Evolutionary conservation across 2,888 invertebrate species (phyloP), one percentile per base, ranked within the genome.

Genomic region (Xanthia togata): DNA sequence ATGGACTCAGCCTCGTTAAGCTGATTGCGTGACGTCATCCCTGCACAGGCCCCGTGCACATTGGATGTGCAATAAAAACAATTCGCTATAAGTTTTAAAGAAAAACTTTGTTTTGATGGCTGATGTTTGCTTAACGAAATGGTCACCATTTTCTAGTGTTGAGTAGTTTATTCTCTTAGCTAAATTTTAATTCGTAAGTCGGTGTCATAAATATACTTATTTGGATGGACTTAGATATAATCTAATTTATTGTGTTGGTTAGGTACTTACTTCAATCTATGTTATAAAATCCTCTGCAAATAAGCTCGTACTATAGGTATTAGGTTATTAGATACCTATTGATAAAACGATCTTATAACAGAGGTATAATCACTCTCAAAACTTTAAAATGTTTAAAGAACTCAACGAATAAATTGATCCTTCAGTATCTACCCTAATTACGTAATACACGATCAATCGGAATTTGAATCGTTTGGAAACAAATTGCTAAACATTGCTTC

Each of bases 1-100:
- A 97, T 96, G 96, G 95, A 95, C 94, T 94, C 93, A 93, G 94
- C 92, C 94, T 90, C 94, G 93, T 94, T 97, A 96, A 97, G 96
- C 96, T 96, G 96, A 96, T 96, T 96, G 96, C 95, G 95, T 96
- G 95, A 95, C 96, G 96, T 95, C 96, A 96, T 92, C 93, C 90
- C 89, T 84, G 76, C 78, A 80, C 88, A 88, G 88, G 90, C 91
- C 87, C 87, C 78, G 81, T 91, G 89, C 92, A 90, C 91, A 89
- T 87, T 88, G 88, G 77, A 73, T 74, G 81, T 88, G 84, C 89
- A 89, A 89, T 91, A 89, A 89, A 81, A 76, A 82, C 73, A 73
- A 71, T 76, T 70, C 55, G 26, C 26, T 55, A 44, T 50, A 41
- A 53, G 35, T 67, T 70, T 55, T 47, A 47, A 76, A 73, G 20